Conservation (phyloP, 1,140 invertebrate genomes). For the Ips typographus region DNA sequence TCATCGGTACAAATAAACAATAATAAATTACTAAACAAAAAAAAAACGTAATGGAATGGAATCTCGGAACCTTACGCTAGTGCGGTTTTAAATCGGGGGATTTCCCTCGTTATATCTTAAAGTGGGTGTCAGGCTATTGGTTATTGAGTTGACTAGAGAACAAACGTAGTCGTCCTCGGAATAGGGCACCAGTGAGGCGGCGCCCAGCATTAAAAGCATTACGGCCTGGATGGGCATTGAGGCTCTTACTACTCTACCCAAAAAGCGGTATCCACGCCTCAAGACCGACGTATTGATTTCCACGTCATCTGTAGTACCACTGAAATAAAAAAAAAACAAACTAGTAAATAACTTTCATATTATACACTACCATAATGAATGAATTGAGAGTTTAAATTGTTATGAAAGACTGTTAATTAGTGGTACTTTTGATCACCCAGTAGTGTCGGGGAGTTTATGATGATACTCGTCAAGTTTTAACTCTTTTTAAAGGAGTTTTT, state of each 20-base stretch:
- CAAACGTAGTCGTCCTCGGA: slow-evolving; percentile 84
- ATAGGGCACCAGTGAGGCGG: slow-evolving; percentile 82
- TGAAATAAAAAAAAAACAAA: neutral
- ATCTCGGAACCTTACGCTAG: slow-evolving; percentile 29
- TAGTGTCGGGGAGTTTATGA: no score
- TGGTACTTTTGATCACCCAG: no score
- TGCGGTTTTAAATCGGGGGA: slow-evolving; percentile 71
- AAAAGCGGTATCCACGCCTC: slow-evolving; percentile 74
- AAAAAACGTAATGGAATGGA: slow-evolving; percentile 40
- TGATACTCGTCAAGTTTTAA: no score
- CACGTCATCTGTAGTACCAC: slow-evolving; percentile 34
- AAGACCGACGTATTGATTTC: slow-evolving; percentile 65
- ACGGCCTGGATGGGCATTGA: slow-evolving; percentile 90
- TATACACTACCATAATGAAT: no score
- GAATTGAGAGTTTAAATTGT: no score
- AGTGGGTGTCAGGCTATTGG: slow-evolving; percentile 78
- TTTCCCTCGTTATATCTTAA: slow-evolving; percentile 86
- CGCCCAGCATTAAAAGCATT: slow-evolving; percentile 83
- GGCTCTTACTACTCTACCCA: slow-evolving; percentile 82
- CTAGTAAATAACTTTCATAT: no score
- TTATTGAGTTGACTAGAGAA: slow-evolving; percentile 79
- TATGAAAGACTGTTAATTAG: no score
- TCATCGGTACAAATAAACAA: slow-evolving; percentile 5
- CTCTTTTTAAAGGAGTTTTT: no score
- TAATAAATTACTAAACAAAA: neutral